Conservation (phyloP, 2,797 vertebrate species). For the Lindbergichthys nudifrons region DNA sequence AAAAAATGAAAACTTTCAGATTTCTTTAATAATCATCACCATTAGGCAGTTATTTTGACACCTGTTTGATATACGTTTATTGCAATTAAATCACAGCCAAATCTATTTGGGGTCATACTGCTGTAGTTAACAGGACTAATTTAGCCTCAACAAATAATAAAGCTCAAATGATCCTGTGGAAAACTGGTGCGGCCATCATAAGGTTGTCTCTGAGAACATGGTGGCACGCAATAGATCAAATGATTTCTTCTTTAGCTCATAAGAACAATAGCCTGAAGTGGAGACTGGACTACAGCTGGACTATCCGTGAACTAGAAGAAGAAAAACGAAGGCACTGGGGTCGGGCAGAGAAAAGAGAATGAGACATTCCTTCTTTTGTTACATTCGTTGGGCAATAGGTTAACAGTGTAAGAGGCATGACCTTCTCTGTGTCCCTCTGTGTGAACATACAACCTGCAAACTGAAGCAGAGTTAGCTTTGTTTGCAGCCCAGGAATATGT, state of each 20-base stretch:
- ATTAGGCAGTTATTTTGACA: too few relatives aligned
- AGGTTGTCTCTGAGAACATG: not conserved
- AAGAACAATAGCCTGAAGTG: not conserved
- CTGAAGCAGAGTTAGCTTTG: conserved; percentile 18
- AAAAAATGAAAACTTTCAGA: too few relatives aligned
- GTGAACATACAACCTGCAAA: conserved; percentile 58
- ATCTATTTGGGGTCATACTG: too few relatives aligned
- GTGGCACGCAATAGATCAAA: not conserved
- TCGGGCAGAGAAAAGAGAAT: conserved; percentile 11
- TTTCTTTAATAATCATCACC: too few relatives aligned
- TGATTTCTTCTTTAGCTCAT: not conserved
- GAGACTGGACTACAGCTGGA: not conserved
- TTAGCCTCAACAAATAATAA: too few relatives aligned
- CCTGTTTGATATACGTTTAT: too few relatives aligned
- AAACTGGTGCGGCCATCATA: too few relatives aligned
- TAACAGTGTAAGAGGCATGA: conserved; percentile 39
- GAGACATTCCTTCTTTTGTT: conserved; percentile 72
- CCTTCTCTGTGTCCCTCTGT: conserved; percentile 48
- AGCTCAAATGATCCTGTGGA: too few relatives aligned
- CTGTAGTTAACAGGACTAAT: too few relatives aligned
- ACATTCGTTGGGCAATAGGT: conserved; percentile 29
- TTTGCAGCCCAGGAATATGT: conserved; percentile 41
- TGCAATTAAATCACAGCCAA: too few relatives aligned
- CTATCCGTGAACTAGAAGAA: conserved; percentile 9
- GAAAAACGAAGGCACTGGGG: not conserved